Conservation (phyloP, 2,113 vertebrate species). For the Salvelinus fontinalis region DNA sequence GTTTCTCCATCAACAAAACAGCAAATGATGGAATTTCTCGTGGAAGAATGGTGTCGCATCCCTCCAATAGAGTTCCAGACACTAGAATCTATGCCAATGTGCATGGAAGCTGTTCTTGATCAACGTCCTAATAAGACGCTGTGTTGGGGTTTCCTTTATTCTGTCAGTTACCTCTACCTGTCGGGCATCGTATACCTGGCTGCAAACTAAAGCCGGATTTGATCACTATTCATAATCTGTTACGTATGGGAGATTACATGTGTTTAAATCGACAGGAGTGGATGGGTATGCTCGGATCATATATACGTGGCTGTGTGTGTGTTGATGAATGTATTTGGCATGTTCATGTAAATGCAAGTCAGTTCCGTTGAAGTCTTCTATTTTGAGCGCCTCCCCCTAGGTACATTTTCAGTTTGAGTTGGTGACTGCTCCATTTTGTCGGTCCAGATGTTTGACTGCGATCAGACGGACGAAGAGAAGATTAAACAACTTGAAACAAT, state of each 20-base stretch:
- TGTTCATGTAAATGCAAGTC: conserved; percentile 15
- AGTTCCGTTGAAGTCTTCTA: background rate
- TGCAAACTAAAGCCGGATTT: conserved; percentile 7
- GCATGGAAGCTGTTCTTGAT: too few species aligned
- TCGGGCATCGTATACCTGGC: background rate
- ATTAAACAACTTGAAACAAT: conserved; percentile 1
- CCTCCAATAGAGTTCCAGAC: too few species aligned
- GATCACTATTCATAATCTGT: conserved; percentile 27
- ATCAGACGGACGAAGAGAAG: background rate
- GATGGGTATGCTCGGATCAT: conserved; percentile 2
- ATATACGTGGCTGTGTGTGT: conserved; percentile 7
- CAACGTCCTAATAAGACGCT: too few species aligned
- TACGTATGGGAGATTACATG: conserved; percentile 17
- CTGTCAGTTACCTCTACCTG: background rate
- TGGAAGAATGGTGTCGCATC: too few species aligned
- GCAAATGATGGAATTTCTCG: too few species aligned
- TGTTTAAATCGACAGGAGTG: background rate
- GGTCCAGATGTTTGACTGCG: conserved; percentile 11
- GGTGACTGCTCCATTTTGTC: conserved; percentile 1
- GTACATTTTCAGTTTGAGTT: conserved; percentile 6
- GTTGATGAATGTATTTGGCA: conserved; percentile 7
- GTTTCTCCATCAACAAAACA: too few species aligned
- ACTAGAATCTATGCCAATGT: too few species aligned
- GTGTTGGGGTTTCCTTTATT: too few species aligned
- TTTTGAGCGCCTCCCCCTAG: background rate